Base-by-base conservation (phyloP, 2,113 vertebrate species). In the Ochotona curzoniae region DNA sequence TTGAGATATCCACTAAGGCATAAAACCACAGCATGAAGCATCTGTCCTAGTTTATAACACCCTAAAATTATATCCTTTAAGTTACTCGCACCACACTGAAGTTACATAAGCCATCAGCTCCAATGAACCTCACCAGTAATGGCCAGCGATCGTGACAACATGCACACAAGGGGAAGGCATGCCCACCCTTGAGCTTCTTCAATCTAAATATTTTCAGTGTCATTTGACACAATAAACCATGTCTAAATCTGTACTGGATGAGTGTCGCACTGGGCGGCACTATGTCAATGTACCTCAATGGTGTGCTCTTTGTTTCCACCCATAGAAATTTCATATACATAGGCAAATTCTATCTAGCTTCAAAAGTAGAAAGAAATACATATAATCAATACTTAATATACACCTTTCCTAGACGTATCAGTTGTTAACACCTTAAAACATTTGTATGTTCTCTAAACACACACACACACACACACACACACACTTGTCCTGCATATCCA, bases 61-160 rank as follows among this genome's bases (percentile, higher is more conserved):
- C 85, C 90, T 96, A 85, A 97, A 96, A 96, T 92, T 88, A 95
- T 73, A 80, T 64, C n/a, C 32, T 94, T 95, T 82, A 95, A 94
- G 73, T 73, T 71, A 87, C 84, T 96, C 35, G 6, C 15, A 96
- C 80, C 74, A 87, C 91, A 95, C 76, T 20, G 35, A 83, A 89
- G 54, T 94, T 94, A 97, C 0, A 0, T 82, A 69, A 86, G 74
- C n/a, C 67, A 83, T 86, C 44, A 70, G 57, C 64, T 78, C 78
- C 15, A 78, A n/a, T 57, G 87, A 96, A 89, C 25, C 47, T 79
- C 76, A 87, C n/a, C 51, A 64, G 32, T 35, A 71, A 90, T 38
- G 79, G 87, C 64, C 88, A 90, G 28, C 30, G 32, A 61, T 81
- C 17, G n/a, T 66, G 54, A 30, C 1, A 5, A 25, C 60, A 60